Conservation (phyloP, 2,797 vertebrate genomes). For the Bucorvus abyssinicus region DNA sequence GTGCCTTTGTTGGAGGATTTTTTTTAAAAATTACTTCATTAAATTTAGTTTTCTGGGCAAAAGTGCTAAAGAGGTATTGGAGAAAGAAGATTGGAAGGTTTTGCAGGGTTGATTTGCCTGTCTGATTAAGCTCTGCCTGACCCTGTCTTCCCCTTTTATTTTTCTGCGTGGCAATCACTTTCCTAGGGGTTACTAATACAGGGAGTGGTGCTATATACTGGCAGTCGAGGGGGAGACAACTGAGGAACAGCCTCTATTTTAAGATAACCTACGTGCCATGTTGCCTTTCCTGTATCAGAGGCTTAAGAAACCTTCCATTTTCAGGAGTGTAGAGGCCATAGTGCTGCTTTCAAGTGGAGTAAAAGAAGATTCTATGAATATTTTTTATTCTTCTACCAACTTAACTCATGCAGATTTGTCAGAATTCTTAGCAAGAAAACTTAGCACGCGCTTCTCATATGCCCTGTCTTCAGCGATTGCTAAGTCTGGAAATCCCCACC, state of each 20-base stretch:
- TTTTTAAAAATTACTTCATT: not conserved
- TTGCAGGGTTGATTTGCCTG: not conserved
- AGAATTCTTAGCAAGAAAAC: not conserved
- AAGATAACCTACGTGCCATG: not conserved
- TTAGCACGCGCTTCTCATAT: not conserved
- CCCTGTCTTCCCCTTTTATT: not conserved
- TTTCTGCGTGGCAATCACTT: not conserved
- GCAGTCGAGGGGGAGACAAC: not conserved
- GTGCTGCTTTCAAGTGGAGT: not conserved
- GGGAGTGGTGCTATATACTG: not conserved
- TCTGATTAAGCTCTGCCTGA: not conserved
- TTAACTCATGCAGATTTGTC: not conserved
- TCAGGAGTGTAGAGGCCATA: not conserved
- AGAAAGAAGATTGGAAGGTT: not conserved
- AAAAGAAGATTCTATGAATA: too few species aligned
- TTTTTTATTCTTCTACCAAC: not conserved
- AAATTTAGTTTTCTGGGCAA: not conserved
- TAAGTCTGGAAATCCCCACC: constrained; percentile 9
- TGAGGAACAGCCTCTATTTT: not conserved
- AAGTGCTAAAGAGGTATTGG: not conserved
- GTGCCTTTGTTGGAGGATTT: not conserved
- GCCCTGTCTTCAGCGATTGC: not conserved
- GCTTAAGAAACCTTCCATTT: not conserved
- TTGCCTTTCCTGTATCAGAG: not conserved
- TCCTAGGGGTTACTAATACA: not conserved